Evolutionary conservation across 2,797 vertebrate genomes (phyloP).

Genomic region (Lerista edwardsae): DNA sequence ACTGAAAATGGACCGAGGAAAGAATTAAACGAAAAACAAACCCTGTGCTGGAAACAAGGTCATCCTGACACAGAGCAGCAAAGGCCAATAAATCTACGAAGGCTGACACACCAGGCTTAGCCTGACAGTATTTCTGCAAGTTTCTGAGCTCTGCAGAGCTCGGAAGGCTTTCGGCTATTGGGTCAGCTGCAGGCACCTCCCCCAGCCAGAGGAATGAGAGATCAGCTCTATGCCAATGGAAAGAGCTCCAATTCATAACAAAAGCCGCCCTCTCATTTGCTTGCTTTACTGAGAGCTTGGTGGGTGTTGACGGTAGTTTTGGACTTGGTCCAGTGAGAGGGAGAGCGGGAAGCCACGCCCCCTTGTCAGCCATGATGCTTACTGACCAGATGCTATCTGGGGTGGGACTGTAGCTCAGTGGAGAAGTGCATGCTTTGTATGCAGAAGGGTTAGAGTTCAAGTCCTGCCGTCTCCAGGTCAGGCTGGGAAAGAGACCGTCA

Average conservation of each 20-base stretch:
- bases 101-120: slow-evolving; percentile 65
- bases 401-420: too few relatives aligned
- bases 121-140: slow-evolving; percentile 54
- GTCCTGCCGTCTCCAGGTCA: too few relatives aligned
- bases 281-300: neutral
- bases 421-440: too few relatives aligned
- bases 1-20: slow-evolving; percentile 19
- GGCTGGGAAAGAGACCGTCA: too few relatives aligned
- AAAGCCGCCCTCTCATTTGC: neutral
- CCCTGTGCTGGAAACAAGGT: slow-evolving; percentile 70
- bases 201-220: slow-evolving; percentile 38
- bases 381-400: neutral
- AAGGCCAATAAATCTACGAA: slow-evolving; percentile 71
- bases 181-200: slow-evolving; percentile 33
- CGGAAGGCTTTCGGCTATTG: slow-evolving; percentile 39
- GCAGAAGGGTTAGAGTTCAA: too few relatives aligned
- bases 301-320: neutral
- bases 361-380: too few relatives aligned
- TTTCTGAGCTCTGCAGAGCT: slow-evolving; percentile 60
- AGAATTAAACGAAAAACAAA: slow-evolving; percentile 67
- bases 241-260: neutral
- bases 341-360: too few relatives aligned
- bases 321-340: neutral
- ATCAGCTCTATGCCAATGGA: slow-evolving; percentile 36
- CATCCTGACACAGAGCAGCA: slow-evolving; percentile 76